Conservation (phyloP, 2,113 vertebrate species). For the Embiotoca jacksoni region DNA sequence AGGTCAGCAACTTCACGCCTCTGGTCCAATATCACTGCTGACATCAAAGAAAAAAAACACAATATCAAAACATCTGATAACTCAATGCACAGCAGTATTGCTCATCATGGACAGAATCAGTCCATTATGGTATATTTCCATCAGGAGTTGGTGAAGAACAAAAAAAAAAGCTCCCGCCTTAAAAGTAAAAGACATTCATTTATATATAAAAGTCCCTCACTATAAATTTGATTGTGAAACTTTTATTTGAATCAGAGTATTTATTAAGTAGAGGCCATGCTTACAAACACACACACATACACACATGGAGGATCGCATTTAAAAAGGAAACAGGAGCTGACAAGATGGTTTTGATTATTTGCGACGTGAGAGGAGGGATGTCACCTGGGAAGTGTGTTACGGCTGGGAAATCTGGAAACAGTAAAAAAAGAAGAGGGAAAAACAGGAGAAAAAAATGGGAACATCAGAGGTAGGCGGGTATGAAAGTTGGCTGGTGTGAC, state of each 20-base stretch:
- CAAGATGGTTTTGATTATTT: constrained; percentile 74
- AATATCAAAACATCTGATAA: too few species aligned
- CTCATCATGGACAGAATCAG: too few species aligned
- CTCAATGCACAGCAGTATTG: too few species aligned
- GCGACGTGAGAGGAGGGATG: constrained; percentile 62
- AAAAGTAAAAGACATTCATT: too few species aligned
- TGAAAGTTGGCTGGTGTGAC: constrained; percentile 74
- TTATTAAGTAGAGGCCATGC: neutral
- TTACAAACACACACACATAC: constrained; percentile 4
- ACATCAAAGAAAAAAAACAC: too few species aligned
- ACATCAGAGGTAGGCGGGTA: constrained; percentile 74
- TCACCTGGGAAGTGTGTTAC: constrained; percentile 77
- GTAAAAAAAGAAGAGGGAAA: constrained; percentile 63
- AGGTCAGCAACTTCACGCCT: too few species aligned
- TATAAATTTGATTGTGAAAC: too few species aligned
- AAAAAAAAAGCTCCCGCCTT: too few species aligned
- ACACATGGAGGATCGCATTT: constrained; percentile 11
- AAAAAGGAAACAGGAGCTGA: constrained; percentile 64
- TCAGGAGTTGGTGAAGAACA: too few species aligned
- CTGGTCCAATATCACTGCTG: too few species aligned
- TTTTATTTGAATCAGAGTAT: neutral
- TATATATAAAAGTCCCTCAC: too few species aligned
- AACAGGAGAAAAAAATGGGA: constrained; percentile 19
- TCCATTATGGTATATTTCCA: too few species aligned
- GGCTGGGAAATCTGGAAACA: constrained; percentile 81